Evolutionary conservation across 30 jellyfish, hydroid and myxozoan genomes (phyloP), one percentile per base, ranked within the genome.

Genomic region (Hydra vulgaris): DNA sequence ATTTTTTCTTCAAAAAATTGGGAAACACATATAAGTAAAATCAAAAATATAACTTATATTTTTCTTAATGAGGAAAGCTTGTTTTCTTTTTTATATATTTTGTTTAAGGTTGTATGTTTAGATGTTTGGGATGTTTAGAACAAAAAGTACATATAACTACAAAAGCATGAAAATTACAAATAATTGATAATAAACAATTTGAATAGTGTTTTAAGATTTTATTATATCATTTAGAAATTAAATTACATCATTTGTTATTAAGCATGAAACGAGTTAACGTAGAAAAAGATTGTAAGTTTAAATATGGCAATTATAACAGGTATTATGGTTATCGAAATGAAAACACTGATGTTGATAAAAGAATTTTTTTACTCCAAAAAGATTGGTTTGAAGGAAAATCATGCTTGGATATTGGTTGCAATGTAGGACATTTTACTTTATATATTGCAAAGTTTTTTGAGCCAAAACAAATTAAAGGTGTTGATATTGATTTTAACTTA

Each of bases 341-440:
- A 12, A 85, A 86, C 18, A 83, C 74, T 81, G 77, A 84, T 1
- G 89, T 84, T 25, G 98, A 92, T 74, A 87, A 87, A 18, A 85
- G 98, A 23, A 70, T 84, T 17, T 85, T 71, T 68, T 79, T 68
- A 18, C 22, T 92, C 78, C 78, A 92, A 78, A 66, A 75, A 25
- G 96, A 87, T 23, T 81, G 87, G 92, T 71, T 80, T 81, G 82
- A 53, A 12, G 88, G 75, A 24, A 83, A 84, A 70, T 71, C 77
- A 24, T 92, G 98, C 78, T 76, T 92, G 26, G 98, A 92, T 71
- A 86, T 92, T 83, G 98, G 98, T 3, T 92, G 98, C 82, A 92
- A 92, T 83, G 98, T 92, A 21, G 98, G 98, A 20, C 98, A 92
- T 66, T 77, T 92, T 1, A 87, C 98, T 0, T 68, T 92, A 20